Conservation (phyloP, 2,888 invertebrate genomes). For the Bruchidius siliquastri region DNA sequence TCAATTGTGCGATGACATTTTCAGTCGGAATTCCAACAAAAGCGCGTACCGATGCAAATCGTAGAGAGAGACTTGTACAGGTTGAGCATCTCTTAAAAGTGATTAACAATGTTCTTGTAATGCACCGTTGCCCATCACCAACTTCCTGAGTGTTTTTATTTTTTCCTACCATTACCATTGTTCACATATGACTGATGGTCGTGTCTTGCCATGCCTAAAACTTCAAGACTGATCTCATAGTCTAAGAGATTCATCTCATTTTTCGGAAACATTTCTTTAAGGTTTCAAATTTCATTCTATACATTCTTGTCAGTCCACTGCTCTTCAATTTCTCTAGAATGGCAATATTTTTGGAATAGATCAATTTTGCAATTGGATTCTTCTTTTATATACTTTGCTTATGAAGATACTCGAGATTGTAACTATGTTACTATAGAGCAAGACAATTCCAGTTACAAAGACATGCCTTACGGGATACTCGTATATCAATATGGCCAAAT, state of each 20-base stretch:
- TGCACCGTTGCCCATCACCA: constrained; percentile 29
- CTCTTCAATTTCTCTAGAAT: too few relatives aligned
- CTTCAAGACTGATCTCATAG: not conserved
- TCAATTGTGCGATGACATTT: not conserved
- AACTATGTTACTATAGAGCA: too few relatives aligned
- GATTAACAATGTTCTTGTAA: constrained; percentile 33
- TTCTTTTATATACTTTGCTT: too few relatives aligned
- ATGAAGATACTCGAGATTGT: too few relatives aligned
- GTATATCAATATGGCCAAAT: too few relatives aligned
- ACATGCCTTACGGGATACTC: too few relatives aligned
- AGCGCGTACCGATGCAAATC: not conserved
- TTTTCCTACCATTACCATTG: constrained; percentile 29
- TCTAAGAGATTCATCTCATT: not conserved
- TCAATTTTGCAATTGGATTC: too few relatives aligned
- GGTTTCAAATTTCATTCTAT: too few relatives aligned
- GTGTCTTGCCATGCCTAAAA: not conserved
- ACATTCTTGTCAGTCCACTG: too few relatives aligned
- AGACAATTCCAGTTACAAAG: too few relatives aligned
- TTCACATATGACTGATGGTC: constrained; percentile 17
- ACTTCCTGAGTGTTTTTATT: constrained; percentile 31
- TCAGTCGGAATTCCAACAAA: not conserved
- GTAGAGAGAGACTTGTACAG: constrained; percentile 20
- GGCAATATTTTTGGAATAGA: too few relatives aligned
- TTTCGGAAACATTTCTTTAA: too few relatives aligned
- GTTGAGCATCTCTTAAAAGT: constrained; percentile 30